Percentiles rank a stretch among this genome's conserved stretches.
phyloP scores from a whole-genome alignment of 1,140 invertebrate species.

The Drosophila bipectinata region DNA sequence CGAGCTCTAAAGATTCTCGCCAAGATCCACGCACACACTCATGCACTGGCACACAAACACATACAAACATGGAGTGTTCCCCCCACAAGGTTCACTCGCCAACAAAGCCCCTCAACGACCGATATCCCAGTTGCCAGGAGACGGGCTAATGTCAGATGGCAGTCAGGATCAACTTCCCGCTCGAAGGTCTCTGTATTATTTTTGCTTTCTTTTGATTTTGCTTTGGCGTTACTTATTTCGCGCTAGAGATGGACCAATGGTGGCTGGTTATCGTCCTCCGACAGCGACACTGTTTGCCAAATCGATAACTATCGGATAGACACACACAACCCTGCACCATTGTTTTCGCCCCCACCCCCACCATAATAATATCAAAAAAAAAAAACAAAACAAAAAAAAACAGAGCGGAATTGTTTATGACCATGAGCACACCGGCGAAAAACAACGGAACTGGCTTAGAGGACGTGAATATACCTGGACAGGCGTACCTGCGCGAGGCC shows the following conservation, averaged over 20 bases:
- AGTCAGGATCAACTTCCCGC: neutral
- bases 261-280: neutral
- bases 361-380: constrained; percentile 7
- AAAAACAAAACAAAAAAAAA: constrained; percentile 16
- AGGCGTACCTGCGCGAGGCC: constrained; percentile 94
- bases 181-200: neutral
- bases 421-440: constrained; percentile 72
- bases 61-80: neutral
- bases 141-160: neutral
- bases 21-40: constrained; percentile 3
- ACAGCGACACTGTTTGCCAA: neutral
- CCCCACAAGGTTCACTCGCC: neutral
- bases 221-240: constrained; percentile 25
- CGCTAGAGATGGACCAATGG: constrained; percentile 12
- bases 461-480: constrained; percentile 96
- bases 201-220: constrained; percentile 11
- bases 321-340: neutral
- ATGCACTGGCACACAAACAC: constrained; percentile 1
- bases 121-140: neutral
- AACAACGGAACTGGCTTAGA: constrained; percentile 87
- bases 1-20: neutral
- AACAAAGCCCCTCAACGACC: neutral
- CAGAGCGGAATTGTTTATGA: constrained; percentile 19
- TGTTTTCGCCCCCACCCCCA: neutral
- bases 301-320: neutral